Evolutionary conservation across 2,888 invertebrate species (phyloP).

Genomic region (Callosobruchus maculatus): DNA sequence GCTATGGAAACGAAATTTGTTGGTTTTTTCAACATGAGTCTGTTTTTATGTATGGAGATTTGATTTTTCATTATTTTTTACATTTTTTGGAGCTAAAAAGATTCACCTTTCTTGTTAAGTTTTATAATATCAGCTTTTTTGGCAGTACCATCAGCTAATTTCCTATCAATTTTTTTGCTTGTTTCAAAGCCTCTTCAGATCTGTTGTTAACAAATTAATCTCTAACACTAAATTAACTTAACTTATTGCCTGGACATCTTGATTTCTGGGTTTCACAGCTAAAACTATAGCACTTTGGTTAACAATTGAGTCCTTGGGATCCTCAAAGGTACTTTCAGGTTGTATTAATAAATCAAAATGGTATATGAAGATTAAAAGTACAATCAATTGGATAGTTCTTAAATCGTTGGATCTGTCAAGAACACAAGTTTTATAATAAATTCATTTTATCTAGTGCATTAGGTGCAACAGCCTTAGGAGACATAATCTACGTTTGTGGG

Average conservation of each 20-base stretch:
- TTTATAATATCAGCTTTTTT: constrained; percentile 62
- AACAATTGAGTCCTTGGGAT: constrained; percentile 46
- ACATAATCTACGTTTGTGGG: constrained; percentile 78
- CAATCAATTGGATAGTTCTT: background rate
- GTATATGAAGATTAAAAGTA: constrained; percentile 37
- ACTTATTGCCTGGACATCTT: constrained; percentile 64
- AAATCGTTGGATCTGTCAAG: background rate
- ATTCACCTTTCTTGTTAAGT: too few relatives aligned
- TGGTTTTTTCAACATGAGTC: too few relatives aligned
- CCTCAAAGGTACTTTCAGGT: constrained; percentile 39
- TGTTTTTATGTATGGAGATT: too few relatives aligned
- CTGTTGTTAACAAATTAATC: constrained; percentile 79
- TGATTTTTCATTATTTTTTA: too few relatives aligned
- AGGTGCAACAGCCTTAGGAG: constrained; percentile 75
- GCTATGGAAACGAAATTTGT: too few relatives aligned
- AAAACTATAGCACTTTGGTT: constrained; percentile 64
- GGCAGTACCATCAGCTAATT: constrained; percentile 58
- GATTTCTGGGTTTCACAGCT: constrained; percentile 63
- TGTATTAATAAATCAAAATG: constrained; percentile 48
- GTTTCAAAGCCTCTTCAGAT: constrained; percentile 71
- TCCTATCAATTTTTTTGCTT: constrained; percentile 71
- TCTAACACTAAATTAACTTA: constrained; percentile 72
- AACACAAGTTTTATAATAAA: background rate
- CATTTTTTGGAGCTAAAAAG: too few relatives aligned
- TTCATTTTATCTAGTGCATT: constrained; percentile 58